Evolutionary conservation across 2,888 invertebrate species (phyloP), one percentile per base, ranked within the genome.

Genomic region (Leptopilina drosophilae): DNA sequence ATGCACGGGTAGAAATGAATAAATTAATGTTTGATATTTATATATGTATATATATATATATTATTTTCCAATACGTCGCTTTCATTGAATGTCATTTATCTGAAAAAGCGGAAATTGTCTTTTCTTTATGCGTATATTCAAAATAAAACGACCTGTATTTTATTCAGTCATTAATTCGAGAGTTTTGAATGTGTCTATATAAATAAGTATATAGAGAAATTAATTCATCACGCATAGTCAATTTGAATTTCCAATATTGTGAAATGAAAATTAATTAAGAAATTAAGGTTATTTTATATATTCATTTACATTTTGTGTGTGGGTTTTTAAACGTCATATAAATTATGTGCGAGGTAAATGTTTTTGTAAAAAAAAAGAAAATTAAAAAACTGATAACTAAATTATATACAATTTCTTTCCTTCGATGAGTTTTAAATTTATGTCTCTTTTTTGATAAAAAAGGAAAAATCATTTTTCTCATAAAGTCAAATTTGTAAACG

Each of bases 261-360:
- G 15, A 59, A 59, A 59, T 59, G 59, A 15, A 59, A 59, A 59
- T 59, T 59, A 59, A 59, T 59, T n/a, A 59, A 59, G 59, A 59
- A 59, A 59, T 59, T 59, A 59, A n/a, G 5, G 4, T 59, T n/a
- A 46, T 46, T 46, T 46, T 46, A 11, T 11, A 11, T 1, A 46
- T 46, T 46, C 8, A 59, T 59, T 59, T 59, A 15, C n/a, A 59
- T 59, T 15, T 59, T n/a, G 15, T 59, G 59, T 59, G n/a, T 46
- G 59, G 59, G n/a, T 59, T 59, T 59, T 59, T 33, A 2, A 59
- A n/a, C 15, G n/a, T 56, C 14, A 5, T 33, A 33, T 33, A 33
- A 33, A 33, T 33, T 33, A 33, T 33, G 33, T 15, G 59, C 15
- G 7, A 11, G 9, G 46, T 46, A 46, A 46, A 59, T 59, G 59